These are phyloP conservation scores for Monochamus alternatus DNA, from an alignment of 2,888 invertebrate genomes.

Conservation along the genomic window DNA sequence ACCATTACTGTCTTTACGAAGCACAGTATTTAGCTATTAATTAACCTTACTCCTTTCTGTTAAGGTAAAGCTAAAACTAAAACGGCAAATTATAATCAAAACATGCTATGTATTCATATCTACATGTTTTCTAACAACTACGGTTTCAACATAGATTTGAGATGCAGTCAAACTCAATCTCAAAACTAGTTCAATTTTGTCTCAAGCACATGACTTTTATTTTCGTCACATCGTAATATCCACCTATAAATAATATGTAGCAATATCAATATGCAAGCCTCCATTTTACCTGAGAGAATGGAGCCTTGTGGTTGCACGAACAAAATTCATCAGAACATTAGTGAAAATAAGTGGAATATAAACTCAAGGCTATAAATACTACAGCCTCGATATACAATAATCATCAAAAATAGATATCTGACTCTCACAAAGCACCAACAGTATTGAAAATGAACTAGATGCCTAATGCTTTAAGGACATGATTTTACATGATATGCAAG, in stretches of 20 bases:
- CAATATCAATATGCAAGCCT: conserved; percentile 74
- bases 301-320: conserved; percentile 86
- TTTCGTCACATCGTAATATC: conserved; percentile 52
- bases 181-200: conserved; percentile 46
- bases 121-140: conserved; percentile 61
- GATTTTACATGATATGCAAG: no score
- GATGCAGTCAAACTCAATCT: conserved; percentile 55
- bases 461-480: no score
- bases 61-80: conserved; percentile 62
- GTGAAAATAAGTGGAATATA: conserved; percentile 39
- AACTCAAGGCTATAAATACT: not conserved
- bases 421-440: no score
- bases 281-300: conserved; percentile 90
- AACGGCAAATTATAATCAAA: conserved; percentile 63
- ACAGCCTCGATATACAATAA: conserved; percentile 15
- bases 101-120: conserved; percentile 63
- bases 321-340: conserved; percentile 67
- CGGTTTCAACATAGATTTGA: conserved; percentile 63
- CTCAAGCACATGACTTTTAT: conserved; percentile 58
- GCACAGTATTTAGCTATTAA: conserved; percentile 44
- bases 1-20: conserved; percentile 42
- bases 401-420: not conserved
- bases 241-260: conserved; percentile 57
- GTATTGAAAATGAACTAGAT: no score
- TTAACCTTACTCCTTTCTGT: conserved; percentile 39